Percentiles rank a stretch among this genome's conserved stretches.
Conservation (phyloP, 2,888 invertebrate genomes). For the Drosophila neonasuta region DNA sequence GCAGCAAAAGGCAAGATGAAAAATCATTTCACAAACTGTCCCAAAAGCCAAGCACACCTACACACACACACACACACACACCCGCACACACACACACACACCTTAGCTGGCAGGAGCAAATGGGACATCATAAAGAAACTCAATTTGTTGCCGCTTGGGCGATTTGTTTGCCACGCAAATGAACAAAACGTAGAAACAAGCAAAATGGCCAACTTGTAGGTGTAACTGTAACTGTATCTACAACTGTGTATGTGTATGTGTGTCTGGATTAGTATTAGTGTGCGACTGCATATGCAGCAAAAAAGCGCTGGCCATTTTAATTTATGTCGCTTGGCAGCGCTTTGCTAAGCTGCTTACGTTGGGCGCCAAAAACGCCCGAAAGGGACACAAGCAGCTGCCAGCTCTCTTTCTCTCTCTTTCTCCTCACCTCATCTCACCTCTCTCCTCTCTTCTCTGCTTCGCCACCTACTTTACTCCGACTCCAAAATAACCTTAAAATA, state of each 20-base stretch:
- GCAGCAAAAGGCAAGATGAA: conserved; percentile 63
- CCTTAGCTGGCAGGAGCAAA: conserved; percentile 44
- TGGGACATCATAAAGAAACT: conserved; percentile 78
- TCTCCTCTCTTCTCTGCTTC: conserved; percentile 10
- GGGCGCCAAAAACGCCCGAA: conserved; percentile 38
- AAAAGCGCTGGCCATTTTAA: conserved; percentile 73
- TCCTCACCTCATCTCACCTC: background rate
- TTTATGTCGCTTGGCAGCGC: conserved; percentile 72
- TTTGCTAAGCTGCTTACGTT: conserved; percentile 72
- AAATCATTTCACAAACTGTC: conserved; percentile 76
- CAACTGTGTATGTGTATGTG: conserved; percentile 17
- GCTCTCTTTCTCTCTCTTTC: background rate
- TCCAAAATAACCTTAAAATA: conserved; percentile 72
- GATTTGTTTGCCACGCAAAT: conserved; percentile 77
- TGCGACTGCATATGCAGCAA: conserved; percentile 64
- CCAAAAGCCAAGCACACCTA: conserved; percentile 51
- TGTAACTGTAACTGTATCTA: conserved; percentile 30
- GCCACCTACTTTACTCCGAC: conserved; percentile 37
- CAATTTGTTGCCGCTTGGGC: conserved; percentile 76
- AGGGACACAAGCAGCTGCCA: conserved; percentile 37
- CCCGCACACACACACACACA: conserved; percentile 16
- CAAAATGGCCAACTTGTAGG: conserved; percentile 39
- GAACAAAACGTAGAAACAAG: conserved; percentile 65
- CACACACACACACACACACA: conserved; percentile 32
- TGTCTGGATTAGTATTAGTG: conserved; percentile 23